Base-by-base conservation (phyloP, 2,797 vertebrate species). In the Galagoides demidoff region DNA sequence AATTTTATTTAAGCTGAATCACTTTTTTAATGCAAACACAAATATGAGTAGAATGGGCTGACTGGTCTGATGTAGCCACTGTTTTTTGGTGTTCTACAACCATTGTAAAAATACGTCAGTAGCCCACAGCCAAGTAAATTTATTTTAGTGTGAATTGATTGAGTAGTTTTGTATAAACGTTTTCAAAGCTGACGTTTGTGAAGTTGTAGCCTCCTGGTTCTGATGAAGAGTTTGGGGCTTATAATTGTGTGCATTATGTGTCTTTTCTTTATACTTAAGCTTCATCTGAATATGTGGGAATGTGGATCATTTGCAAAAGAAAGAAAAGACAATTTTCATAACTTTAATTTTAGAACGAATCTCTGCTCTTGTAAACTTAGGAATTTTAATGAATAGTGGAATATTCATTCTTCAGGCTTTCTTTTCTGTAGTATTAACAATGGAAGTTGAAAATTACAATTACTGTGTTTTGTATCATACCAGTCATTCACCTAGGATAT, bases 381-480 rank as follows among this genome's bases (percentile, higher is more conserved):
- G 22, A 57, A 83, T 89, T 43, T 92, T 89, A 92, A 76, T 89
- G 1, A 66, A 7, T 64, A 63, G 20, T 49, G 9, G 49, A 71
- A 73, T 78, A 83, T 39, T 86, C 20, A 86, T 85, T 85, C 37
- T 90, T 70, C 2, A 10, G 12, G 6, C 14, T 77, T 17, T 92
- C 59, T 37, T 94, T 49, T 88, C 31, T 4, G 25, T 57, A 85
- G 74, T 3, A 31, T 76, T 94, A 87, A 66, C 37, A 92, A 85
- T 27, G 37, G 55, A 87, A 86, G 86, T 70, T 66, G 49, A 83
- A 96, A 90, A 71, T 78, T 49, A 52, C 3, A 79, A 31, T 91
- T 66, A 68, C 71, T 63, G 14, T 63, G 5, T 71, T 81, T 77
- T n/a, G 2, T 81, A n/a, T 66, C 85, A 3, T 89, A 66, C 29